Evolutionary conservation across 2,888 invertebrate genomes (phyloP).

Genomic region (Thymelicus acteon): DNA sequence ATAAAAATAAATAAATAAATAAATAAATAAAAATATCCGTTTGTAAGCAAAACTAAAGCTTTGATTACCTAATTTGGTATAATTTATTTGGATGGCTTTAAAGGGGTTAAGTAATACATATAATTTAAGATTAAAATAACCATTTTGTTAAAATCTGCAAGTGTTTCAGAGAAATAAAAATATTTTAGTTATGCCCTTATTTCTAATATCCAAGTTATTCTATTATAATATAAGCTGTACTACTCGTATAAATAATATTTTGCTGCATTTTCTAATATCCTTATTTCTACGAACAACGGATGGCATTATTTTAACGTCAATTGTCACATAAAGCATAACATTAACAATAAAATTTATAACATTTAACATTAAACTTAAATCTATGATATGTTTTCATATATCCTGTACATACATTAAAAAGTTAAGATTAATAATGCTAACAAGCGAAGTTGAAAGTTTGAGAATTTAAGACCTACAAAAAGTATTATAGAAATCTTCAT

Average conservation of each 20-base stretch:
- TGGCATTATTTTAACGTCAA: slow-evolving; percentile 9
- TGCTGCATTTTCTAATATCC: background rate
- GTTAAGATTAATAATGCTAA: background rate
- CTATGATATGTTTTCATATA: slow-evolving; percentile 60
- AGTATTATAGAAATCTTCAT: too few relatives aligned
- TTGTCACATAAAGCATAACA: slow-evolving; percentile 17
- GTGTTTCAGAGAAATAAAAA: too few relatives aligned
- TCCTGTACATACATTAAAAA: slow-evolving; percentile 47
- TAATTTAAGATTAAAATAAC: too few relatives aligned
- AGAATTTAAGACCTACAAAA: background rate
- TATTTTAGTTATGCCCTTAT: too few relatives aligned
- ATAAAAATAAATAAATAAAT: too few relatives aligned
- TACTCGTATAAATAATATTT: background rate
- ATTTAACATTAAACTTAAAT: slow-evolving; percentile 41
- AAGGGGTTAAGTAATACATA: too few relatives aligned
- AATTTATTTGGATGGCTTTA: too few relatives aligned
- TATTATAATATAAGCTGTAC: background rate
- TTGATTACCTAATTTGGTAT: too few relatives aligned
- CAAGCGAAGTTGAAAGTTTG: background rate
- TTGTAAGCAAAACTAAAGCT: too few relatives aligned
- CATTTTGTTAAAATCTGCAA: too few relatives aligned
- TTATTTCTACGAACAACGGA: background rate
- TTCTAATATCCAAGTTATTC: too few relatives aligned
- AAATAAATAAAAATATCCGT: too few relatives aligned
- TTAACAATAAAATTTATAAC: slow-evolving; percentile 15